A percentile compares a stretch with the other conserved stretches of the same genome.
Conservation (phyloP, 2,797 vertebrate genomes). For the Sternarchorhynchus goeldii region DNA sequence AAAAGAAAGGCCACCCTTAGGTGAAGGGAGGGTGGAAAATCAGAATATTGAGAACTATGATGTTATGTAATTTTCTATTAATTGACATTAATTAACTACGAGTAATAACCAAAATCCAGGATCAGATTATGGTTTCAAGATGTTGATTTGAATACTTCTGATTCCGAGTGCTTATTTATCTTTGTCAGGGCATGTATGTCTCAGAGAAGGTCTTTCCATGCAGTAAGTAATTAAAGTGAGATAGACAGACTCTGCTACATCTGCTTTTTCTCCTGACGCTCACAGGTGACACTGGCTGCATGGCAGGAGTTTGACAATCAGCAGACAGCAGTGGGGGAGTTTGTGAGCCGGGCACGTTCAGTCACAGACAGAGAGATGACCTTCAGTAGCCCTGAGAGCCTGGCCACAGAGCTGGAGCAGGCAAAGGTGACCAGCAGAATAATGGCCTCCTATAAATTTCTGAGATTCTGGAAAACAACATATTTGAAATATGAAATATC, state of each 20-base stretch:
- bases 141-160: too few species aligned
- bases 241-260: background rate
- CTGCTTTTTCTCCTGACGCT: background rate
- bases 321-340: constrained; percentile 85
- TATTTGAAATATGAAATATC: background rate
- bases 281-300: constrained; percentile 86
- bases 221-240: background rate
- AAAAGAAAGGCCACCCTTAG: too few species aligned
- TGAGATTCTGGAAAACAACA: background rate
- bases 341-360: constrained; percentile 85
- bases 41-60: too few species aligned
- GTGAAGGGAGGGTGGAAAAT: too few species aligned
- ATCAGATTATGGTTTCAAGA: too few species aligned
- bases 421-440: constrained; percentile 77
- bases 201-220: background rate
- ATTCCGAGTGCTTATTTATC: too few species aligned
- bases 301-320: constrained; percentile 95
- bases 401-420: constrained; percentile 87
- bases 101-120: too few species aligned
- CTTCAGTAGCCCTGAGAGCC: constrained; percentile 93
- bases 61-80: too few species aligned
- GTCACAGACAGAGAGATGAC: constrained; percentile 87
- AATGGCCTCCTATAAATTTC: background rate
- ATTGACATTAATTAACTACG: too few species aligned
- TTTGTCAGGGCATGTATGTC: too few species aligned